phyloP scores from a whole-genome alignment of 2,113 vertebrate species.

The Sporophila hypoxantha region DNA sequence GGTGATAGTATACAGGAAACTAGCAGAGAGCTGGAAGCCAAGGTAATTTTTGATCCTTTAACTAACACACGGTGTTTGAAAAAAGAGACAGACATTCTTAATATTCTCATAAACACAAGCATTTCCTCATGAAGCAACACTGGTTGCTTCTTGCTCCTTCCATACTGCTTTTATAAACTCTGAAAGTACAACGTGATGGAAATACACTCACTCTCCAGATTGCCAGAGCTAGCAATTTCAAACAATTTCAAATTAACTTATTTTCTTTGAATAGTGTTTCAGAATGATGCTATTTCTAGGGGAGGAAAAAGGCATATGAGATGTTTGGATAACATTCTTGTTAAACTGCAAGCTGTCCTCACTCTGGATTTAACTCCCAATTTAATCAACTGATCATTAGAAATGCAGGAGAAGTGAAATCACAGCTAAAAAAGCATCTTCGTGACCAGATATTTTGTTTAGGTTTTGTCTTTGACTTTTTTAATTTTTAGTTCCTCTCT shows the following conservation, averaged over 20 bases:
- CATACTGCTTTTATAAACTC: constrained; percentile 13
- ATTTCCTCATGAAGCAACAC: constrained; percentile 29
- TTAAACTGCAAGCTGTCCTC: not conserved
- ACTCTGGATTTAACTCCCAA: not conserved
- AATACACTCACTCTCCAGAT: not conserved
- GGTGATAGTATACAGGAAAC: not conserved
- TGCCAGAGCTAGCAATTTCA: not conserved
- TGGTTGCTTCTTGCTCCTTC: constrained; percentile 9
- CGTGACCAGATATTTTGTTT: not conserved
- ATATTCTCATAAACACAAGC: constrained; percentile 30
- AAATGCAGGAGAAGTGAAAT: not conserved
- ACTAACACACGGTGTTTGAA: not conserved
- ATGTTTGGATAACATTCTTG: not conserved
- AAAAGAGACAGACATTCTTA: constrained; percentile 25
- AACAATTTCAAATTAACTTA: not conserved
- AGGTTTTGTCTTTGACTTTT: not conserved
- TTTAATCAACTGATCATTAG: not conserved
- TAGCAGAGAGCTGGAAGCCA: constrained; percentile 1
- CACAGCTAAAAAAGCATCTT: not conserved
- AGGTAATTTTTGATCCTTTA: not conserved
- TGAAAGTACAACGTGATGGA: not conserved
- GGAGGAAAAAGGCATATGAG: not conserved
- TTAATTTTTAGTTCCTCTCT: not conserved
- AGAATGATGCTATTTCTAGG: not conserved
- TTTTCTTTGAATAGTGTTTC: constrained; percentile 1